These are phyloP conservation scores for Anoura caudifer DNA, from an alignment of 2,113 vertebrate genomes.

Conservation along the genomic window DNA sequence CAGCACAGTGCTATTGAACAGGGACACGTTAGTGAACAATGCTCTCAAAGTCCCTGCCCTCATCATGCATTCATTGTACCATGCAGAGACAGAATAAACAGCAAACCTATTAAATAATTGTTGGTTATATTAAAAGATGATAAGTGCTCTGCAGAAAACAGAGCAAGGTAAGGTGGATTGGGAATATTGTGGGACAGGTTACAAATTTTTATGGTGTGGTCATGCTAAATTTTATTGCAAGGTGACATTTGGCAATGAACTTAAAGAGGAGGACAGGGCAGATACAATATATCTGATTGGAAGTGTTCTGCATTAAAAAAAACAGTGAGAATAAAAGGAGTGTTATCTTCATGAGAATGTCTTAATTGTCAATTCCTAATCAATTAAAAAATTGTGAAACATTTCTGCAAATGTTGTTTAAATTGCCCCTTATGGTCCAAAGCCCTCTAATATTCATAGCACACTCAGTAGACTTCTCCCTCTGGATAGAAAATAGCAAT, in stretches of 20 bases:
- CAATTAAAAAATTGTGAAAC: neutral
- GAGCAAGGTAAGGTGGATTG: neutral
- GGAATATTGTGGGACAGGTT: neutral
- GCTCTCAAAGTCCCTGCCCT: neutral
- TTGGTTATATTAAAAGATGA: neutral
- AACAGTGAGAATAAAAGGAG: neutral
- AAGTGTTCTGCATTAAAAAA: neutral
- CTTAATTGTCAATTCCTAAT: neutral
- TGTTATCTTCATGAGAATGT: neutral
- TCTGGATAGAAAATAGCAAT: neutral
- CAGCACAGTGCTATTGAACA: neutral
- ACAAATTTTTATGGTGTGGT: neutral
- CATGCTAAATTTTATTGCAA: neutral
- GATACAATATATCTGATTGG: neutral
- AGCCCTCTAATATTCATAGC: neutral
- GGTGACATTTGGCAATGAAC: neutral
- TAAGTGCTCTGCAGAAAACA: neutral
- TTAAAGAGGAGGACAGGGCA: neutral
- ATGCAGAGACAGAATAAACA: neutral
- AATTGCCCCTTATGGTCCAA: neutral
- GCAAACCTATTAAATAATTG: neutral
- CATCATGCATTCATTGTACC: neutral
- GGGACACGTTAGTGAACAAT: neutral
- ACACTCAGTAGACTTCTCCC: neutral
- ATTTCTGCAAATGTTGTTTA: neutral